Conservation (phyloP, 2,888 invertebrate species). For the Noctua comes region DNA sequence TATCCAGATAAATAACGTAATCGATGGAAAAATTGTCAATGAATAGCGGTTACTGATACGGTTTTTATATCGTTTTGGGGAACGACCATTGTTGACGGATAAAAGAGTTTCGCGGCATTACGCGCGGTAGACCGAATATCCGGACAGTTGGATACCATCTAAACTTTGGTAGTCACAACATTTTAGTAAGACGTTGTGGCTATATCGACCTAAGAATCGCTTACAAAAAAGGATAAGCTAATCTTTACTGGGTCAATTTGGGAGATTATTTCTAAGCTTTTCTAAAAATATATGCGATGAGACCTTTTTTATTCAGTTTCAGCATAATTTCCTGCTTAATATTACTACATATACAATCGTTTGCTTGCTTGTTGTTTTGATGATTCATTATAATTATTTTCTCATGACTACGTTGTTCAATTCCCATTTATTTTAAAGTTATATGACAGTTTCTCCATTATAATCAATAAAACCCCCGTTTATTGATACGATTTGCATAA, state of each 20-base stretch:
- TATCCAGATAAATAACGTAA: constrained; percentile 66
- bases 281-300: neutral
- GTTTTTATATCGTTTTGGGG: constrained; percentile 48
- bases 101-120: constrained; percentile 56
- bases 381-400: no score
- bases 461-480: constrained; percentile 1
- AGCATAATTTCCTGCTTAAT: neutral
- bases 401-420: neutral
- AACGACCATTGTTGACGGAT: constrained; percentile 43
- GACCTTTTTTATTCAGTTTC: neutral
- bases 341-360: neutral
- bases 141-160: constrained; percentile 50
- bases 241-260: constrained; percentile 11
- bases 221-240: constrained; percentile 27
- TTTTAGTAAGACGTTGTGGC: constrained; percentile 23
- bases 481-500: constrained; percentile 17
- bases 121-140: constrained; percentile 58
- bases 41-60: constrained; percentile 56
- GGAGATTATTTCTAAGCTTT: neutral
- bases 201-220: constrained; percentile 4
- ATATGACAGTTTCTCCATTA: neutral
- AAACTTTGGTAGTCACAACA: constrained; percentile 4
- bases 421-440: neutral
- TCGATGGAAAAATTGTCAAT: constrained; percentile 61
- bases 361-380: neutral